Evolutionary conservation across 2,797 vertebrate genomes (phyloP).

Genomic region (Danio choprae): DNA sequence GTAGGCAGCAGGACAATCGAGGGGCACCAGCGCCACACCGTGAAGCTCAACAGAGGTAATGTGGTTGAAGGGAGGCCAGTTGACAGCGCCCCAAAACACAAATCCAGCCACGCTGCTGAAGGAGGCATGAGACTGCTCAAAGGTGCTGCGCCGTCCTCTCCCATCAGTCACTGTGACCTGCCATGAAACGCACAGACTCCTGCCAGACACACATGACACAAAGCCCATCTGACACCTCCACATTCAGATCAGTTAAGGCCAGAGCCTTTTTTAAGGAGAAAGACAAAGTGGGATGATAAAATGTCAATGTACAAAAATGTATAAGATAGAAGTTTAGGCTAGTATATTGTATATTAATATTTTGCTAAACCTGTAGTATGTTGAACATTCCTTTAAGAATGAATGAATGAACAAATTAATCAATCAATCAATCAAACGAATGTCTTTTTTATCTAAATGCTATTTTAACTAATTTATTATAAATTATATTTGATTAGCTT

Average conservation of each 20-base stretch:
- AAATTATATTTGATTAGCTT: not conserved
- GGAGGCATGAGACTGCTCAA: constrained; percentile 73
- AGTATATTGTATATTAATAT: not conserved
- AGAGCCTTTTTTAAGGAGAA: not conserved
- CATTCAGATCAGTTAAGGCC: constrained; percentile 39
- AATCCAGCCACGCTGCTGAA: constrained; percentile 82
- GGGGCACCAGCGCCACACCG: constrained; percentile 79
- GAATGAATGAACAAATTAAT: too few species aligned
- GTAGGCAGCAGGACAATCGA: constrained; percentile 66
- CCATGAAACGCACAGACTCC: constrained; percentile 77
- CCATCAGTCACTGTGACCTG: constrained; percentile 80
- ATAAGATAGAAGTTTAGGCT: not conserved
- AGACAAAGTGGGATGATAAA: not conserved
- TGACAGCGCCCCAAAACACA: constrained; percentile 77
- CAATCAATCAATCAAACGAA: too few species aligned
- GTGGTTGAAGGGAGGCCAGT: constrained; percentile 72
- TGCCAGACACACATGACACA: constrained; percentile 59
- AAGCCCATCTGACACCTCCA: constrained; percentile 50
- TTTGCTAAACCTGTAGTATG: not conserved
- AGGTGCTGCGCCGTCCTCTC: constrained; percentile 71
- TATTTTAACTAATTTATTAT: not conserved
- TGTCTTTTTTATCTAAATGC: too few species aligned
- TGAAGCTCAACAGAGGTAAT: constrained; percentile 82
- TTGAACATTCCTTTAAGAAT: not conserved
- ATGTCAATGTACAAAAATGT: not conserved